Evolutionary conservation across 2,888 invertebrate species (phyloP).

Genomic region (Monopis laevigella): DNA sequence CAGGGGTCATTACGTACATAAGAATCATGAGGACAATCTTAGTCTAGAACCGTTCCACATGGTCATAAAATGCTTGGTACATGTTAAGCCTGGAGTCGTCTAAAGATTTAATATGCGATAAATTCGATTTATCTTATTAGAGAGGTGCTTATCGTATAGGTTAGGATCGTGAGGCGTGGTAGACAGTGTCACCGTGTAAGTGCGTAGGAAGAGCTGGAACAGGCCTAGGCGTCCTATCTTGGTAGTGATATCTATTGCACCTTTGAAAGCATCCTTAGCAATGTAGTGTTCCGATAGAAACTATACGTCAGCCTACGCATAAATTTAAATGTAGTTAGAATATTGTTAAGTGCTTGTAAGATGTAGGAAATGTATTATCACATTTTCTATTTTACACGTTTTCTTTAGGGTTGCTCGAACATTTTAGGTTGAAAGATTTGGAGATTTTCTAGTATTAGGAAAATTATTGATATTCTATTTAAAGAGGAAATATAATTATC

Average conservation of each 20-base stretch:
- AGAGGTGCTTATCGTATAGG: constrained; percentile 28
- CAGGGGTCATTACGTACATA: too few species aligned
- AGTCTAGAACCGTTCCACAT: constrained; percentile 4
- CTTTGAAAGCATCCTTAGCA: constrained; percentile 11
- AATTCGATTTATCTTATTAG: constrained; percentile 45
- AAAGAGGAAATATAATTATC: too few species aligned
- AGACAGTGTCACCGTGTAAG: constrained; percentile 11
- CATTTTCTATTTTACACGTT: too few species aligned
- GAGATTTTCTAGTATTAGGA: too few species aligned
- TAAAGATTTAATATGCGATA: constrained; percentile 41
- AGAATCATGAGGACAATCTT: constrained; percentile 9
- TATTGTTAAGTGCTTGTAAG: too few species aligned
- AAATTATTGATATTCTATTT: too few species aligned
- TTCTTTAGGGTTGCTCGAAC: too few species aligned
- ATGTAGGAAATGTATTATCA: too few species aligned
- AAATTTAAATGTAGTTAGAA: too few species aligned
- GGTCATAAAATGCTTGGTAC: constrained; percentile 9
- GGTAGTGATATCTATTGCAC: constrained; percentile 18
- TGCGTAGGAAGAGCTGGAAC: constrained; percentile 10
- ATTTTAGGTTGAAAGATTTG: too few species aligned
- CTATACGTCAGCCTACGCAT: constrained; percentile 26
- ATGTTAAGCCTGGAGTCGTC: constrained; percentile 1
- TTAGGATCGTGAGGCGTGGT: constrained; percentile 15
- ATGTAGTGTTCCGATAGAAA: constrained; percentile 6
- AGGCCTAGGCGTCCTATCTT: constrained; percentile 18